phyloP scores from a whole-genome alignment of 1,140 invertebrate species.

The Tachypleus tridentatus region DNA sequence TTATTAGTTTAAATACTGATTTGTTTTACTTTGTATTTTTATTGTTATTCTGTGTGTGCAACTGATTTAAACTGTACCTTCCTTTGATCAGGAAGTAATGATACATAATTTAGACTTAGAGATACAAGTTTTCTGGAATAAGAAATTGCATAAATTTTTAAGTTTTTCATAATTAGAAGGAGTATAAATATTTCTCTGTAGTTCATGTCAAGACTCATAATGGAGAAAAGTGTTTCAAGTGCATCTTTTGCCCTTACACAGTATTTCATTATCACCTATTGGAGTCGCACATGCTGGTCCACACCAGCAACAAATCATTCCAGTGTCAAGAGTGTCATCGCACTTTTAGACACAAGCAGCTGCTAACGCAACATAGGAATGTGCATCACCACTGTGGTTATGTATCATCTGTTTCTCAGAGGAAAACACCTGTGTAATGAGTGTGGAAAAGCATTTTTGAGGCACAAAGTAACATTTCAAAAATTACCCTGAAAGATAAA shows the following conservation, averaged over 20 bases:
- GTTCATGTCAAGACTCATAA: slow-evolving; percentile 78
- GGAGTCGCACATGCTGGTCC: slow-evolving; percentile 89
- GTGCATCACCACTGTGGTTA: slow-evolving; percentile 87
- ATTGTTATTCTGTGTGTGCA: too few species aligned
- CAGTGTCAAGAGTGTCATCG: slow-evolving; percentile 41
- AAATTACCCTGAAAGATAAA: too few species aligned
- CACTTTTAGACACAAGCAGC: slow-evolving; percentile 73
- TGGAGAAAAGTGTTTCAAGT: slow-evolving; percentile 95
- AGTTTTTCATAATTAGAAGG: too few species aligned
- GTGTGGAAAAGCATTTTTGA: slow-evolving; percentile 67
- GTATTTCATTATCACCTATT: slow-evolving; percentile 82
- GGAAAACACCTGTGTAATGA: slow-evolving; percentile 85
- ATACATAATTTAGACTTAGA: too few species aligned
- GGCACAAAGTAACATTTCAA: slow-evolving; percentile 53
- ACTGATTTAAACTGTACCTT: too few species aligned
- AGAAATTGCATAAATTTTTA: too few species aligned
- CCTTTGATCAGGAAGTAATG: too few species aligned
- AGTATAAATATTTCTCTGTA: too few species aligned
- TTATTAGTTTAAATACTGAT: too few species aligned
- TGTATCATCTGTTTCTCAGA: slow-evolving; percentile 68
- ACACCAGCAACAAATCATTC: slow-evolving; percentile 85
- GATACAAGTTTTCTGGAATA: too few species aligned
- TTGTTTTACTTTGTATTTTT: too few species aligned
- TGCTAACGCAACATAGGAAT: slow-evolving; percentile 81
- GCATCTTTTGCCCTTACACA: slow-evolving; percentile 86